Base-by-base conservation (phyloP, 1,140 invertebrate species). In the Zaprionus tsacasi region DNA sequence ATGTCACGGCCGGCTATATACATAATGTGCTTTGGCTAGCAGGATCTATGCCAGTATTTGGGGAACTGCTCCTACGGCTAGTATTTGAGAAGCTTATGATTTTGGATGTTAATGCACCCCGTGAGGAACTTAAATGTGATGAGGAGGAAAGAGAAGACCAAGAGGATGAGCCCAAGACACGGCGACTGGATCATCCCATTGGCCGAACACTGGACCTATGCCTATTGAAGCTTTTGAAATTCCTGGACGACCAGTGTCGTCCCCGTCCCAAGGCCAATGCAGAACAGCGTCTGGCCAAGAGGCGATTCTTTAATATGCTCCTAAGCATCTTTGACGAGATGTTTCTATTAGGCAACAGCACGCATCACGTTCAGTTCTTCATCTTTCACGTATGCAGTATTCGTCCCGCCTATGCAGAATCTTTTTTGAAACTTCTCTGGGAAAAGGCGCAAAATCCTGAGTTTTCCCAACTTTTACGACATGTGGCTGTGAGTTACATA, bases 341-440 rank as follows among this genome's bases (percentile, higher is more conserved):
- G 50, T 94, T 98, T 64, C 92, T 98, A 58, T 94, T 95, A 3
- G 97, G 96, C 11, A 95, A 96, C 85, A 95, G 94, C 30, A 95
- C 94, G 57, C 94, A 95, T 90, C 96, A 97, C 91, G 94, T 96
- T 6, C 97, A 97, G 92, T 98, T 96, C 92, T 82, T 97, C 2
- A 93, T 97, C 83, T 97, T 98, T 92, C 95, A 96, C 79, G 92
- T 97, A 56, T 95, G 95, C 91, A 96, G 95, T 82, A 94, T 97
- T 64, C 95, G 95, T 92, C 59, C 70, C n/a, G 92, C 93, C 13
- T 91, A 97, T 33, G 92, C 93, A 10, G 95, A 96, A 78, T 94
- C 93, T 10, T 97, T 97, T 92, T 81, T 96, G n/a, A 93, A 93
- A 74, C 95, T 94, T 82, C 92, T 97, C 4, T 98, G 97, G 96